These are phyloP conservation scores for Ochlodes sylvanus DNA, from an alignment of 2,888 invertebrate species.

Conservation along the genomic window DNA sequence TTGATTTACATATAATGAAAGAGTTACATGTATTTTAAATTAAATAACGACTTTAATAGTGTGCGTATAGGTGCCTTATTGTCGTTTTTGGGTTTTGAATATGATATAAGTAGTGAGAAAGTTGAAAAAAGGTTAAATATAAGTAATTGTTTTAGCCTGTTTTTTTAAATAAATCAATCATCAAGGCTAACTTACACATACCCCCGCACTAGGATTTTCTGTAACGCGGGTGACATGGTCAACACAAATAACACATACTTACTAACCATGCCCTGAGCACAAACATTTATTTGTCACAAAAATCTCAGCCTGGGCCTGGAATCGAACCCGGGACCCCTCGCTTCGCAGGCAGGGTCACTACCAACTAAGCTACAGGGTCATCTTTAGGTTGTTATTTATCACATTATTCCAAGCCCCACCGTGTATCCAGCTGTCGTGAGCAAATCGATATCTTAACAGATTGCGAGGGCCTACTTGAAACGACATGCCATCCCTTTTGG, in stretches of 20 bases:
- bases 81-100: neutral
- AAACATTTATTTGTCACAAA: no score
- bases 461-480: slow-evolving; percentile 31
- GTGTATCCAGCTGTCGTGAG: slow-evolving; percentile 11
- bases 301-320: no score
- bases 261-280: no score
- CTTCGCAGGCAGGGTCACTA: no score
- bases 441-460: slow-evolving; percentile 37
- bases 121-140: neutral
- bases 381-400: neutral
- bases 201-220: no score
- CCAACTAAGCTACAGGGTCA: no score
- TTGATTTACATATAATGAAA: slow-evolving; percentile 25
- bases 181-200: no score
- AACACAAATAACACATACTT: no score
- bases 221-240: no score
- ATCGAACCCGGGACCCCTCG: no score
- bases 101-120: no score
- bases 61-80: neutral
- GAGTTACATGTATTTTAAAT: slow-evolving; percentile 13
- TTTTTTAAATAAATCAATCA: no score
- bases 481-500: slow-evolving; percentile 31
- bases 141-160: slow-evolving; percentile 1
- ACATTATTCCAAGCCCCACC: neutral
- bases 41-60: slow-evolving; percentile 12